A percentile compares a stretch with the other conserved stretches of the same genome.
Conservation (phyloP, 2,113 vertebrate species). For the Crocuta crocuta region DNA sequence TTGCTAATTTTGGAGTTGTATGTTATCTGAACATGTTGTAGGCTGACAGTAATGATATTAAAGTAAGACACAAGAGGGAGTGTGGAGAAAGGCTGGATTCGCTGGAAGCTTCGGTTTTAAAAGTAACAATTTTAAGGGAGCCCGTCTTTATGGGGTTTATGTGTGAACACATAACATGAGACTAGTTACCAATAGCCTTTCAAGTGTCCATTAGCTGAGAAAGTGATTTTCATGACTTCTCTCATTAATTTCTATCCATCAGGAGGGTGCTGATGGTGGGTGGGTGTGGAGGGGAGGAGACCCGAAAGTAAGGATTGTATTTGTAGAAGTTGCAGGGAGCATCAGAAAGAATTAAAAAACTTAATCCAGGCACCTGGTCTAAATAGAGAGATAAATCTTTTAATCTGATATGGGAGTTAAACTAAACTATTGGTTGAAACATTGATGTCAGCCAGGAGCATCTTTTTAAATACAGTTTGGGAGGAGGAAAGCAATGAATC, state of each 20-base stretch:
- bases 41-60: neutral
- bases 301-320: neutral
- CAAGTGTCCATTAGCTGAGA: conserved; percentile 10
- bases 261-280: neutral
- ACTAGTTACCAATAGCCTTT: neutral
- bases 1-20: conserved; percentile 12
- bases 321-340: neutral
- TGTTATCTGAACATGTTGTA: neutral
- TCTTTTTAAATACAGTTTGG: conserved; percentile 15
- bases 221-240: conserved; percentile 32
- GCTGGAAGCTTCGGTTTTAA: neutral
- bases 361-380: conserved; percentile 42
- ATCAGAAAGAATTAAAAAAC: neutral
- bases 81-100: neutral
- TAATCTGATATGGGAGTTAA: conserved; percentile 37
- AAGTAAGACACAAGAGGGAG: neutral
- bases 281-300: neutral
- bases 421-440: conserved; percentile 21
- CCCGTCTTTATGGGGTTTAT: neutral
- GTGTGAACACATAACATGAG: neutral
- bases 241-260: neutral
- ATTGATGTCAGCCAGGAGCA: conserved; percentile 10
- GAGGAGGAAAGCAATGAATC: neutral
- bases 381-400: conserved; percentile 21
- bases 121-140: conserved; percentile 11